These are phyloP conservation scores for Pammene aurita DNA, from an alignment of 2,888 invertebrate species.

Conservation along the genomic window DNA sequence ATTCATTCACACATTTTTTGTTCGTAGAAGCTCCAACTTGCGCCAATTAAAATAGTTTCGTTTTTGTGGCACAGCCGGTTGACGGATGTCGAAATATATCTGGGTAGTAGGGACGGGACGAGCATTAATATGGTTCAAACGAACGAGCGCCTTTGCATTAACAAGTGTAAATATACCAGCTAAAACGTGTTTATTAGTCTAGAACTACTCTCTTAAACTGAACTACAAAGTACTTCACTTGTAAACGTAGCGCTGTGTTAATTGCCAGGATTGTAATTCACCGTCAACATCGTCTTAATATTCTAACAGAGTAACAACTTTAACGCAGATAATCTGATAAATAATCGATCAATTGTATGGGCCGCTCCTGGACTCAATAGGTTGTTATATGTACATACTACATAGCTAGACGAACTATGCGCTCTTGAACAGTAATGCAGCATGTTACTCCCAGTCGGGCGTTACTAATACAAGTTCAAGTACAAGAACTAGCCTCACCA, in stretches of 20 bases:
- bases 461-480: constrained; percentile 67
- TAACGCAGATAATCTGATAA: constrained; percentile 45
- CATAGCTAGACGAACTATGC: constrained; percentile 10
- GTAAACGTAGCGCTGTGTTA: constrained; percentile 66
- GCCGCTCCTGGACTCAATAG: constrained; percentile 14
- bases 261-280: constrained; percentile 63
- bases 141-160: constrained; percentile 60
- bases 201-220: constrained; percentile 60
- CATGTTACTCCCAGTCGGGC: constrained; percentile 56
- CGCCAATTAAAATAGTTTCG: constrained; percentile 81
- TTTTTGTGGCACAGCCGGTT: constrained; percentile 66
- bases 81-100: constrained; percentile 74
- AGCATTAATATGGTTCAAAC: constrained; percentile 75
- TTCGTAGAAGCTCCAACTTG: constrained; percentile 65
- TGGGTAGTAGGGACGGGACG: constrained; percentile 68
- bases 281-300: constrained; percentile 51
- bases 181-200: constrained; percentile 73
- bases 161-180: constrained; percentile 69
- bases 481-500: constrained; percentile 64
- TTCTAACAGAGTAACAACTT: constrained; percentile 49
- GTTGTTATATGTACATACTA: constrained; percentile 10
- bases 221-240: constrained; percentile 60
- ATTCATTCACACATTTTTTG: constrained; percentile 69
- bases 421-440: constrained; percentile 43
- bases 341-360: constrained; percentile 51